A percentile compares a stretch with the other conserved stretches of the same genome.
phyloP scores from a whole-genome alignment of 1,140 invertebrate genomes.

The Littorina saxatilis region DNA sequence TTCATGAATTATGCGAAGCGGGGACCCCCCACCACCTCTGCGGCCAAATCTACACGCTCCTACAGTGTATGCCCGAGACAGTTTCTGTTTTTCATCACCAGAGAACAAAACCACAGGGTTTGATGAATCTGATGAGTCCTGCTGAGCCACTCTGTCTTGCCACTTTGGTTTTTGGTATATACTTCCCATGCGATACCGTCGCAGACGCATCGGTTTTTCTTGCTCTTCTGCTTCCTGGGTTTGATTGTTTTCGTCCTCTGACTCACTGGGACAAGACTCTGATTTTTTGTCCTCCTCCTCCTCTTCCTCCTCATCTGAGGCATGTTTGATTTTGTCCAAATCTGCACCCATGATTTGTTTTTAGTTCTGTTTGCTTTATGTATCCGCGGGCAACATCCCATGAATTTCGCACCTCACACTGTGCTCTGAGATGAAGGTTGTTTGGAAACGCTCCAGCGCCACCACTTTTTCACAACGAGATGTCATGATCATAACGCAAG shows the following conservation, averaged over 20 bases:
- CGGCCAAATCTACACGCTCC: slow-evolving; percentile 36
- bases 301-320: not conserved
- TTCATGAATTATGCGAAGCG: not conserved
- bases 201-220: too few relatives aligned
- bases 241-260: not conserved
- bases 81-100: slow-evolving; percentile 28
- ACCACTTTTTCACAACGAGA: too few relatives aligned
- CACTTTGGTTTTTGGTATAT: slow-evolving; percentile 20
- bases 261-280: not conserved
- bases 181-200: not conserved
- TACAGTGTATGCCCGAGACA: slow-evolving; percentile 40
- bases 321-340: slow-evolving; percentile 6
- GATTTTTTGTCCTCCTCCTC: not conserved
- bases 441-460: too few relatives aligned
- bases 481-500: too few relatives aligned
- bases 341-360: slow-evolving; percentile 32
- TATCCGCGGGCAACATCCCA: not conserved
- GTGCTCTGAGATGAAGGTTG: too few relatives aligned
- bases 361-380: not conserved
- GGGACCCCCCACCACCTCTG: not conserved
- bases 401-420: too few relatives aligned
- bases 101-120: slow-evolving; percentile 1
- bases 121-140: not conserved
- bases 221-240: not conserved
- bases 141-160: slow-evolving; percentile 14